These are phyloP conservation scores for Drepanosiphum platanoidis DNA, from an alignment of 2,888 invertebrate genomes.

Conservation along the genomic window DNA sequence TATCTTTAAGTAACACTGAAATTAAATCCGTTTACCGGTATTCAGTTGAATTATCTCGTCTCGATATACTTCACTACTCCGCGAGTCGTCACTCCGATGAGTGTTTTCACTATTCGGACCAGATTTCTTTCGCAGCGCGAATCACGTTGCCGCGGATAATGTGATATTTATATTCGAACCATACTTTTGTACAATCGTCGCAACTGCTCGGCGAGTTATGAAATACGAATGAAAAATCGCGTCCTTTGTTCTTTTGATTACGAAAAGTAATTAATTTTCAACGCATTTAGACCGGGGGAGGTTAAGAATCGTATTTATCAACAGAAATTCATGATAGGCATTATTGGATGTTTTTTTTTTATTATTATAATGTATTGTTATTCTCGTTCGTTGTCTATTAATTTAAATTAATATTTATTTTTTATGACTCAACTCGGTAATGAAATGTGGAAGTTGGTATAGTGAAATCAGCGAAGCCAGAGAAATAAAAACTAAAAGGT, in stretches of 20 bases:
- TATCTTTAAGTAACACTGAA: conserved; percentile 46
- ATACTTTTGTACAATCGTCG: not conserved
- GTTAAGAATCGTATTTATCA: not conserved
- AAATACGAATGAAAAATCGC: not conserved
- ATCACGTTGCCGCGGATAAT: too few relatives aligned
- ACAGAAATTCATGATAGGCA: not conserved
- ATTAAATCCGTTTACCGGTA: conserved; percentile 27
- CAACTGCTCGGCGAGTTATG: not conserved
- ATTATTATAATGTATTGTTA: too few relatives aligned
- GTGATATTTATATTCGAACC: too few relatives aligned
- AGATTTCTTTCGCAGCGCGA: not conserved
- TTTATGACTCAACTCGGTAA: not conserved
- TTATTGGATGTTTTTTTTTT: too few relatives aligned
- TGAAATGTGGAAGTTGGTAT: not conserved
- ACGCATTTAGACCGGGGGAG: too few relatives aligned
- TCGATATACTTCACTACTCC: not conserved
- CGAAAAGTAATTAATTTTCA: not conserved
- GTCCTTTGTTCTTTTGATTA: not conserved
- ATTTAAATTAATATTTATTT: too few relatives aligned
- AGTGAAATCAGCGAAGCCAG: not conserved
- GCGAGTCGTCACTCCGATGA: not conserved
- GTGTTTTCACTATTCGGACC: not conserved
- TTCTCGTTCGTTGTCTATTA: too few relatives aligned
- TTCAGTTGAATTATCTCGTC: conserved; percentile 25
- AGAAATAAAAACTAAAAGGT: too few relatives aligned